Conservation (phyloP, 2,113 vertebrate genomes). For the Hystrix cristata region DNA sequence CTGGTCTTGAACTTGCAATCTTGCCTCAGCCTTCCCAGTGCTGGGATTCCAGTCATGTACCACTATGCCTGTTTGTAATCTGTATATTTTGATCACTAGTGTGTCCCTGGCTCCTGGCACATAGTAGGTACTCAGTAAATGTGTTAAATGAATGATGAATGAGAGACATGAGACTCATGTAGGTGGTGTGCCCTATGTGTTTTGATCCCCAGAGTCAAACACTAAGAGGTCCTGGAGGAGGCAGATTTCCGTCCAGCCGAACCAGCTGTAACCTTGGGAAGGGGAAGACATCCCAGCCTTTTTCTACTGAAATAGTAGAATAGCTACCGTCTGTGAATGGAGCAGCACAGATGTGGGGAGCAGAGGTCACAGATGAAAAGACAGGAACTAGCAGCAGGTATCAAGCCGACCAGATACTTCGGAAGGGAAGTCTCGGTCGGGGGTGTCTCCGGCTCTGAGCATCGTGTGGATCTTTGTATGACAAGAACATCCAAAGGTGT, state of each 20-base stretch:
- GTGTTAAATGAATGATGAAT: not conserved
- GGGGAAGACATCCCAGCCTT: conserved; percentile 45
- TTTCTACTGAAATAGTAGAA: conserved; percentile 61
- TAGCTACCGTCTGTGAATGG: conserved; percentile 47
- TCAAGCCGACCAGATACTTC: conserved; percentile 18
- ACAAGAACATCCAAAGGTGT: not conserved
- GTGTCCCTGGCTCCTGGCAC: not conserved
- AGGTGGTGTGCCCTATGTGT: not conserved
- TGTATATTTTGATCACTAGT: conserved; percentile 23
- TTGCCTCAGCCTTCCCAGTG: not conserved
- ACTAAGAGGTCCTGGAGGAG: not conserved
- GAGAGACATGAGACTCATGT: not conserved
- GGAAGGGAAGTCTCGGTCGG: not conserved
- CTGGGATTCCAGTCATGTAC: not conserved
- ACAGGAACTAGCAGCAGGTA: conserved; percentile 69
- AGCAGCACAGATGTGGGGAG: conserved; percentile 34
- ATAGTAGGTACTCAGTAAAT: not conserved
- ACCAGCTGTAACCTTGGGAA: conserved; percentile 61
- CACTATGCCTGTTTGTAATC: not conserved
- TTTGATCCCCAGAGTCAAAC: not conserved
- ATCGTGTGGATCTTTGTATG: not conserved
- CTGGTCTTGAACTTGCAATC: not conserved
- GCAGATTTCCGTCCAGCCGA: conserved; percentile 34
- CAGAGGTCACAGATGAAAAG: conserved; percentile 69
- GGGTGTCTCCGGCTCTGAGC: not conserved